Evolutionary conservation across 2,888 invertebrate genomes (phyloP).

Genomic region (Pammene aurita): DNA sequence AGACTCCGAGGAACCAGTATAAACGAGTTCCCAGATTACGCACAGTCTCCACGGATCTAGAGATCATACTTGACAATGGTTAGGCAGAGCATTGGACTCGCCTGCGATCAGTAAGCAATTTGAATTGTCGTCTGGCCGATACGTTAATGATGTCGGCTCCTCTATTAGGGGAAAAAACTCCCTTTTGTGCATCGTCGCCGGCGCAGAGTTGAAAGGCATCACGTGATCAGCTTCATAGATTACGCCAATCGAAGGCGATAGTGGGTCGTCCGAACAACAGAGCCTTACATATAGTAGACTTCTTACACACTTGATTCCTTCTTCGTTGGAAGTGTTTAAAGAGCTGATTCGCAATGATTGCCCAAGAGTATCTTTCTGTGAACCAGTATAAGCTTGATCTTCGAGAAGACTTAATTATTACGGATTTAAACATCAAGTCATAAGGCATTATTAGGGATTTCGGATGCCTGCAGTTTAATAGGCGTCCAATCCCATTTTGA

Average conservation of each 20-base stretch:
- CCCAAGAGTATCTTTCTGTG: neutral
- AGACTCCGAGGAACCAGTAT: neutral
- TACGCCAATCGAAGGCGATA: constrained; percentile 35
- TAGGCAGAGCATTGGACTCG: neutral
- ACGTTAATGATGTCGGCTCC: constrained; percentile 80
- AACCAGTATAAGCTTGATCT: neutral
- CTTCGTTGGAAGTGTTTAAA: neutral
- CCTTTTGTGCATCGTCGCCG: constrained; percentile 62
- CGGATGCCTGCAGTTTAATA: no score
- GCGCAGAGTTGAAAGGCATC: constrained; percentile 38
- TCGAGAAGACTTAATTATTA: no score
- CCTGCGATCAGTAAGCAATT: constrained; percentile 3
- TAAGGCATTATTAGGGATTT: no score
- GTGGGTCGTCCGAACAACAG: constrained; percentile 33
- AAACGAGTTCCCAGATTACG: neutral
- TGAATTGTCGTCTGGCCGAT: constrained; percentile 62
- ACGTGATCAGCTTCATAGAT: constrained; percentile 43
- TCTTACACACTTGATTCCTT: constrained; percentile 19
- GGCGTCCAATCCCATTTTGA: no score
- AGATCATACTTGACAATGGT: neutral
- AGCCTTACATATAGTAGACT: neutral
- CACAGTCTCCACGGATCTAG: neutral
- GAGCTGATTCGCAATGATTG: neutral
- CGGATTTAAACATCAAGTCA: no score
- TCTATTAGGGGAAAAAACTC: constrained; percentile 74